These are phyloP conservation scores for Drosophila sproati DNA, from an alignment of 1,140 invertebrate genomes.

Conservation along the genomic window DNA sequence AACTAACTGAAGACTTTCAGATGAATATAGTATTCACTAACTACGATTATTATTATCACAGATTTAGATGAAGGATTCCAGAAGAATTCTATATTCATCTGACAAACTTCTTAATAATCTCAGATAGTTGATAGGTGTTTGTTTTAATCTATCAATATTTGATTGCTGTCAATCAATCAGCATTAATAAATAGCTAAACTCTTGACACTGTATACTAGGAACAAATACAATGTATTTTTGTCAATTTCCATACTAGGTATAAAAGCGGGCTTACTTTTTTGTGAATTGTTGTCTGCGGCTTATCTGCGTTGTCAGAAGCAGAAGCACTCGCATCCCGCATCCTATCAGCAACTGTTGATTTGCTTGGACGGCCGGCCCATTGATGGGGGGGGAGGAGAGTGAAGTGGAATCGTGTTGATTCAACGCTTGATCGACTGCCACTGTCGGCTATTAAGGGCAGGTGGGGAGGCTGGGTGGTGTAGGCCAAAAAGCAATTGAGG, in stretches of 20 bases:
- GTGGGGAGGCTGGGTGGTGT: too few species aligned
- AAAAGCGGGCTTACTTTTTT: slow-evolving; percentile 6
- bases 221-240: background rate
- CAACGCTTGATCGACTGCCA: slow-evolving; percentile 48
- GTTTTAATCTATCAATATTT: too few species aligned
- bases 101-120: too few species aligned
- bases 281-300: slow-evolving; percentile 27
- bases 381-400: slow-evolving; percentile 1
- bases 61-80: too few species aligned
- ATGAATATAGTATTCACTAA: too few species aligned
- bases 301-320: slow-evolving; percentile 22
- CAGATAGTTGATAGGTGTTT: too few species aligned
- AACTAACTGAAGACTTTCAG: too few species aligned
- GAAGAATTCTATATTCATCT: too few species aligned
- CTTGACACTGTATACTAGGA: too few species aligned
- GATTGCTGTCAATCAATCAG: too few species aligned
- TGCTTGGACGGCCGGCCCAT: slow-evolving; percentile 30
- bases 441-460: slow-evolving; percentile 28
- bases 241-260: slow-evolving; percentile 16
- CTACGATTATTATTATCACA: too few species aligned
- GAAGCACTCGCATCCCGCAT: slow-evolving; percentile 2
- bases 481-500: slow-evolving; percentile 35
- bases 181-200: too few species aligned
- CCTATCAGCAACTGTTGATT: slow-evolving; percentile 46
- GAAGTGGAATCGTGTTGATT: slow-evolving; percentile 3